Base-by-base conservation (phyloP, 1,140 invertebrate genomes). In the Magallana ariakensis region DNA sequence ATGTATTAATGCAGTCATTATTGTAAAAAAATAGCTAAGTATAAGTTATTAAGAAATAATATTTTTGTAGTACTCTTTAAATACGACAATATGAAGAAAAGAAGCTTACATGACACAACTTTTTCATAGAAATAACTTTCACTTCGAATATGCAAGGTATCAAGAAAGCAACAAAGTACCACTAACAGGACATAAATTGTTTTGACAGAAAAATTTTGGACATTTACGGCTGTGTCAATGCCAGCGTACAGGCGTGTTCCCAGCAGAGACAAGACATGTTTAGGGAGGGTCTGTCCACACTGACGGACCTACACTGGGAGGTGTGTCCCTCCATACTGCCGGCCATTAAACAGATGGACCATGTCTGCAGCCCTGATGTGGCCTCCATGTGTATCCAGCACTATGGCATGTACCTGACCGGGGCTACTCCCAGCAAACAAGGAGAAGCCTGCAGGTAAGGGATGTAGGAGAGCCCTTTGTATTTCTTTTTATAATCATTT, bases 381-480 rank as follows among this genome's bases (percentile, higher is more conserved):
- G 85, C 85, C 16, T 53, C 56, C n/a, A 87, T 83, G 80, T 87
- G 85, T 70, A 22, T 83, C 11, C 46, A 83, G 15, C 53, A 22
- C 33, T 87, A 83, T n/a, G 85, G 85, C 15, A 75, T n/a, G 55
- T 75, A 87, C 66, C 9, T 87, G 26, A 19, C 46, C 33, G 26
- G 16, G 19, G 5, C 33, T 13, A 58, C 56, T 33, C 53, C 56
- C 16, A 8, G 56, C 16, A 87, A 75, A 26, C 53, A 55, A 22
- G 22, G 62, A 6, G 85, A 87, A 22, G 33, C 81, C 15, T 87
- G 85, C 81, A 87, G 56, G 85, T 87, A 82, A 16, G 55, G 13
- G 22, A 22, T 80, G 33, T 46, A 46, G 33, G 33, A 46, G 1
- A 46, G 3, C 33, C 33, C 33, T 46, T 46, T 46, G 33, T 46